phyloP scores from a whole-genome alignment of 1,140 invertebrate species.

The Formica exsecta region DNA sequence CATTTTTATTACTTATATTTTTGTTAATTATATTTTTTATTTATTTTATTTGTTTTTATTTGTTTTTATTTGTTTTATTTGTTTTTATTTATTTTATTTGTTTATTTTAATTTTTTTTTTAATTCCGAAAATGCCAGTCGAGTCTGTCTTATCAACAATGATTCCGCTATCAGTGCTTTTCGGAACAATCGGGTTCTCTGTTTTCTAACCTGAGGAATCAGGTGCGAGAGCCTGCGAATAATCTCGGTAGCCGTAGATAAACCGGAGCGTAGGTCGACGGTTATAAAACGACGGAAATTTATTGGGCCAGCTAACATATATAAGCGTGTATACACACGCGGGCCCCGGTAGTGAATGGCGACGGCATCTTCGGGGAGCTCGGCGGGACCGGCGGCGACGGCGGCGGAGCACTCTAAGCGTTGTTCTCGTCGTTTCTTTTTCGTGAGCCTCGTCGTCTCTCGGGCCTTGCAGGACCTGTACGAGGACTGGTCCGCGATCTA shows the following conservation, averaged over 20 bases:
- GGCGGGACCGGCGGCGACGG: conserved; percentile 24
- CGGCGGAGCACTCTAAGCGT: conserved; percentile 31
- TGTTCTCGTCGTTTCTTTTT: conserved; percentile 68
- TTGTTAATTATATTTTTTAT: no score
- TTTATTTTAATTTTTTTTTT: no score
- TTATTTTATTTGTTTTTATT: neutral
- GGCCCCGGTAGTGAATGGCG: conserved; percentile 73
- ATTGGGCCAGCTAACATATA: conserved; percentile 58
- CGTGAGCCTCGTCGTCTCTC: conserved; percentile 46
- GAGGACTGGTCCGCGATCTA: conserved; percentile 81
- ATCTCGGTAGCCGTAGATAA: conserved; percentile 42
- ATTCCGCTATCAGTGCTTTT: conserved; percentile 8
- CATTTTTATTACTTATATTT: no score
- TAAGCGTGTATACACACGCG: conserved; percentile 13
- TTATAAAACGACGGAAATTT: conserved; percentile 73
- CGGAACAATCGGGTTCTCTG: conserved; percentile 23
- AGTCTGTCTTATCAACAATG: conserved; percentile 22
- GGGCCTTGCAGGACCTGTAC: conserved; percentile 73
- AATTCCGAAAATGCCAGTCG: neutral
- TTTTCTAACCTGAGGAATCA: conserved; percentile 38
- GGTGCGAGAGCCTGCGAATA: conserved; percentile 45
- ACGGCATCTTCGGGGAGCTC: conserved; percentile 45
- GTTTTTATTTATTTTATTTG: neutral
- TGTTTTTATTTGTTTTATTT: no score
- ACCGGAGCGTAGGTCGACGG: neutral